Percentiles rank a stretch among this genome's conserved stretches.
Conservation (phyloP, 2,113 vertebrate species). For the Grammomys dolichurus region DNA sequence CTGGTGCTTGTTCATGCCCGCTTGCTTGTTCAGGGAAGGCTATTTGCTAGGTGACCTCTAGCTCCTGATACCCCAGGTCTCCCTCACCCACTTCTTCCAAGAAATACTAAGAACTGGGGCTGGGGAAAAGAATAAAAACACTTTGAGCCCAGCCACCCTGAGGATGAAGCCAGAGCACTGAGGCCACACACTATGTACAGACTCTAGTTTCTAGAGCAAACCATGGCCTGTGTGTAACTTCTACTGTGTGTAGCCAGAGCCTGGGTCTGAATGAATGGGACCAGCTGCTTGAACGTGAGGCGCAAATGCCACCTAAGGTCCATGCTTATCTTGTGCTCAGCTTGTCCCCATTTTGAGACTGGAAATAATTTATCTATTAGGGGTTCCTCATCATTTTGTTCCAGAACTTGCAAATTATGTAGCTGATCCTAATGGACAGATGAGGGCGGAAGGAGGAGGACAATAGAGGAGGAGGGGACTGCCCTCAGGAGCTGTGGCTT, state of each 20-base stretch:
- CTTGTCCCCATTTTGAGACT: slow-evolving; percentile 4
- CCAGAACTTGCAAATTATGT: background rate
- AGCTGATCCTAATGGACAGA: background rate
- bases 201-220: background rate
- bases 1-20: slow-evolving; percentile 49
- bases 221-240: background rate
- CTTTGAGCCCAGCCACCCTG: background rate
- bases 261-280: background rate
- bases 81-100: slow-evolving; percentile 25
- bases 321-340: background rate
- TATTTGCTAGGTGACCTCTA: slow-evolving; percentile 67
- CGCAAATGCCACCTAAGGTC: too few species aligned
- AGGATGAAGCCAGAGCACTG: background rate
- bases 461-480: background rate
- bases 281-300: background rate
- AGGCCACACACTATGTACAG: fast-evolving
- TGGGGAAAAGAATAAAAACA: slow-evolving; percentile 45
- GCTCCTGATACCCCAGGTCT: slow-evolving; percentile 26
- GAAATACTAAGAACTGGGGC: slow-evolving; percentile 12
- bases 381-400: background rate
- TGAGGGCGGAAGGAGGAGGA: background rate
- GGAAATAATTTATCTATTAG: background rate
- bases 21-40: slow-evolving; percentile 31
- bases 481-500: background rate
- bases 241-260: background rate